These are phyloP conservation scores for Nomada ruficornis DNA, from an alignment of 2,888 invertebrate species.

Conservation along the genomic window DNA sequence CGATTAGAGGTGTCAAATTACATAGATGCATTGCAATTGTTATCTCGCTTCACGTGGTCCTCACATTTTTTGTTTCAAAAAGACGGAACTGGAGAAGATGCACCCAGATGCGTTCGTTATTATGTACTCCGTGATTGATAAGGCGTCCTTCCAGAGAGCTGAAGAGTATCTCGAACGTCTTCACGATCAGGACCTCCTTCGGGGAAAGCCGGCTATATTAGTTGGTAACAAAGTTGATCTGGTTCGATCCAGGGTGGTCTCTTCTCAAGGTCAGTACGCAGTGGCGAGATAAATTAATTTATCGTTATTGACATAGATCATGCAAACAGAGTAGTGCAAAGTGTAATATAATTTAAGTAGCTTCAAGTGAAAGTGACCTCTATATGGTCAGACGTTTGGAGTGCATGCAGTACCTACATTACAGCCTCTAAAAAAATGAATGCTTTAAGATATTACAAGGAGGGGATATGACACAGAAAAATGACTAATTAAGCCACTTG, in stretches of 20 bases:
- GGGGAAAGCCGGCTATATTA: slow-evolving; percentile 92
- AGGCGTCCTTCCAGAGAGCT: slow-evolving; percentile 93
- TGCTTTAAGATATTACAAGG: too few species aligned
- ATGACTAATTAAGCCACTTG: too few species aligned
- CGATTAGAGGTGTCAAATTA: neutral
- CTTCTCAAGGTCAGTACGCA: slow-evolving; percentile 91
- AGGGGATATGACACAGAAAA: too few species aligned
- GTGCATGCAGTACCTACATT: neutral
- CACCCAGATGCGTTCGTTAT: slow-evolving; percentile 94
- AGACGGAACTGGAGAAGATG: slow-evolving; percentile 91
- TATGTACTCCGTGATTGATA: slow-evolving; percentile 96
- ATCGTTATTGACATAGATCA: too few species aligned
- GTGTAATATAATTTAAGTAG: neutral
- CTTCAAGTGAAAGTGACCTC: too few species aligned
- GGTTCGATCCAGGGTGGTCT: slow-evolving; percentile 94
- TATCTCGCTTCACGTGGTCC: neutral
- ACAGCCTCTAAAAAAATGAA: too few species aligned
- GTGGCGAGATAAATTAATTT: neutral
- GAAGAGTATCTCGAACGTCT: slow-evolving; percentile 92
- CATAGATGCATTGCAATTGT: neutral
- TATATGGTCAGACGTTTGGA: neutral
- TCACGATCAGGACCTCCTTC: slow-evolving; percentile 91
- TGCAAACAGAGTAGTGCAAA: too few species aligned
- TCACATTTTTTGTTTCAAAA: slow-evolving; percentile 27
- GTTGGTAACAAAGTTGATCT: slow-evolving; percentile 98